Percentiles rank a stretch among this genome's conserved stretches.
Evolutionary conservation across 2,113 vertebrate species (phyloP).

Genomic region (Delphinus delphis): DNA sequence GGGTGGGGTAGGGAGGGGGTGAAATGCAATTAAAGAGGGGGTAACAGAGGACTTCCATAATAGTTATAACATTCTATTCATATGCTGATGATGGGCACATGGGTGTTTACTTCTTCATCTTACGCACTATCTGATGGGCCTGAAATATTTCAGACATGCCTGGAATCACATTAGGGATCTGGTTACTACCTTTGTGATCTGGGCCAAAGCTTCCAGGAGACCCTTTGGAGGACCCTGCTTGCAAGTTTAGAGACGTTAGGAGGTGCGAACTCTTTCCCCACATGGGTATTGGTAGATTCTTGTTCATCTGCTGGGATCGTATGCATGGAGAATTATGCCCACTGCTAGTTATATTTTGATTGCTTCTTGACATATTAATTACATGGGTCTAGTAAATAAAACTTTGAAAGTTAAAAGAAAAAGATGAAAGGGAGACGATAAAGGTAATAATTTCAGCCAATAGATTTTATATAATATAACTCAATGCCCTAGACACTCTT

Average conservation of each 20-base stretch:
- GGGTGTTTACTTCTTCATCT: neutral
- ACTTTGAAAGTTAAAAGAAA: neutral
- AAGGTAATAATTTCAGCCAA: neutral
- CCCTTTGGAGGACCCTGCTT: neutral
- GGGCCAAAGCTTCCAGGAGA: neutral
- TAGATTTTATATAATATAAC: neutral
- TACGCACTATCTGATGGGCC: neutral
- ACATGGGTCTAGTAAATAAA: neutral
- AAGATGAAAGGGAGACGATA: neutral
- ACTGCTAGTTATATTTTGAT: neutral
- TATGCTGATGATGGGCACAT: neutral
- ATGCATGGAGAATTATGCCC: neutral
- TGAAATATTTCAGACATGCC: neutral
- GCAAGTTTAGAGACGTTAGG: neutral
- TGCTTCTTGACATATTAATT: neutral
- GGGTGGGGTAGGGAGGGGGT: accelerated
- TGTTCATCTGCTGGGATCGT: neutral
- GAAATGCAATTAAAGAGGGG: neutral
- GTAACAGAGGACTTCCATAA: neutral
- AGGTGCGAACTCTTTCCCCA: neutral
- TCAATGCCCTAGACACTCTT: neutral
- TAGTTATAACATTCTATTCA: neutral
- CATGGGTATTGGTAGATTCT: neutral
- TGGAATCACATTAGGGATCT: neutral
- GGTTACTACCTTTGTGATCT: neutral